Base-by-base conservation (phyloP, 2,888 invertebrate genomes). In the Marronus borbonicus region DNA sequence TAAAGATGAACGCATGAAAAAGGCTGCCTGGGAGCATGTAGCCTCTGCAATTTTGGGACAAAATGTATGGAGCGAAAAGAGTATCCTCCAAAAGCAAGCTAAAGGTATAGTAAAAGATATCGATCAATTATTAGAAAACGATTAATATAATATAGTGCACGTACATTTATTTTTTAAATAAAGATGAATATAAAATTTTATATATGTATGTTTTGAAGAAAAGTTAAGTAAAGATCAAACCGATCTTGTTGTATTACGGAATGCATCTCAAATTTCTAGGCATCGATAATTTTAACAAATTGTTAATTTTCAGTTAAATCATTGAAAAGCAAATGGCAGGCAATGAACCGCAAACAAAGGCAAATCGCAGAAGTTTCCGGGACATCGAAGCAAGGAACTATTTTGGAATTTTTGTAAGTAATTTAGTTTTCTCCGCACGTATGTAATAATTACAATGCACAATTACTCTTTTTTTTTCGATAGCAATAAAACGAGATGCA, bases 271-370 rank as follows among this genome's bases (percentile, higher is more conserved):
- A n/a, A n/a, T n/a, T n/a, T 24, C 24, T 24, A 24, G 24, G 24
- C 24, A 1, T 24, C 24, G 24, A 24, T 24, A 31, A 28, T 28
- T n/a, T 62, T 62, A 31, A 62, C 5, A n/a, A 31, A 28, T 62
- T 60, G 4, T 65, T n/a, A 14, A 65, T 65, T 65, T 65, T 7
- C 65, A 65, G 65, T 65, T 17, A 65, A 65, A 65, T 65, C 65
- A 1, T 39, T 65, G 39, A 65, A 65, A 39, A 65, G 65, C 39
- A 65, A 65, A 65, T 65, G 65, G 65, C 65, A 65, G 31, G 14
- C 4, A 17, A 31, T 39, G 17, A n/a, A 8, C 65, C 65, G 65
- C 17, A 65, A n/a, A 17, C 28, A 17, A 17, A 65, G n/a, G 17
- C 65, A 65, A 36, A 44, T 8, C 0, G 62, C 62, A 28, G 62